These are phyloP conservation scores for Nasonia vitripennis DNA, from an alignment of 1,140 invertebrate genomes.

Conservation along the genomic window DNA sequence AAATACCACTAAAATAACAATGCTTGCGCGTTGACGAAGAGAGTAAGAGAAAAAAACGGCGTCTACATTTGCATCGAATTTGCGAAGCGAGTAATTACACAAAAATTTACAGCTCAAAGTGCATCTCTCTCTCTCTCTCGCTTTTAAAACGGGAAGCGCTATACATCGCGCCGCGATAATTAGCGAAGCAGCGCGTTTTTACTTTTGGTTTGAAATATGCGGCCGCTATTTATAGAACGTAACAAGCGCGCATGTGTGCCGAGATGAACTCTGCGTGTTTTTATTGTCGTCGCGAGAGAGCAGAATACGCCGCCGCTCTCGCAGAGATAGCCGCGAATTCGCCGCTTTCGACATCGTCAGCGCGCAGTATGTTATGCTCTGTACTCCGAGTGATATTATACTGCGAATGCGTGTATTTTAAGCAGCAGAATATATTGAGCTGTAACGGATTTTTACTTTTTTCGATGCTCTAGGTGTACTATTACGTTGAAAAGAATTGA, in stretches of 20 bases:
- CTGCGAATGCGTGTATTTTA: neutral
- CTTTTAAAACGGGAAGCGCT: constrained; percentile 9
- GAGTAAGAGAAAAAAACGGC: neutral
- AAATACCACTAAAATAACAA: too few species aligned
- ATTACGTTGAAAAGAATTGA: too few species aligned
- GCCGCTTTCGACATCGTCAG: constrained; percentile 35
- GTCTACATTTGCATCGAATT: neutral
- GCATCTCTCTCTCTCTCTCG: neutral
- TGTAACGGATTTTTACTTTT: neutral
- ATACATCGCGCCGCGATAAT: constrained; percentile 28
- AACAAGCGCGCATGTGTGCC: constrained; percentile 33
- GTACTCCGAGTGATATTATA: neutral
- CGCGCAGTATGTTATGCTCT: neutral
- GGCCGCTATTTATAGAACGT: constrained; percentile 42
- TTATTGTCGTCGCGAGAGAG: constrained; percentile 14
- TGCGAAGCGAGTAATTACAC: neutral
- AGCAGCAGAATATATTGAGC: neutral
- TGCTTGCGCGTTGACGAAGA: too few species aligned
- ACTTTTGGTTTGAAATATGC: constrained; percentile 38
- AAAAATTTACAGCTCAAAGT: constrained; percentile 12
- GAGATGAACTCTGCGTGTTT: constrained; percentile 46
- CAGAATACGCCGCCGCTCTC: neutral
- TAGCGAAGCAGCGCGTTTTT: constrained; percentile 43
- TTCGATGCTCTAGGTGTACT: neutral
- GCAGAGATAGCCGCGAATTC: constrained; percentile 25